Base-by-base conservation (phyloP, 2,888 invertebrate genomes). In the Stenchaetothrips biformis region DNA sequence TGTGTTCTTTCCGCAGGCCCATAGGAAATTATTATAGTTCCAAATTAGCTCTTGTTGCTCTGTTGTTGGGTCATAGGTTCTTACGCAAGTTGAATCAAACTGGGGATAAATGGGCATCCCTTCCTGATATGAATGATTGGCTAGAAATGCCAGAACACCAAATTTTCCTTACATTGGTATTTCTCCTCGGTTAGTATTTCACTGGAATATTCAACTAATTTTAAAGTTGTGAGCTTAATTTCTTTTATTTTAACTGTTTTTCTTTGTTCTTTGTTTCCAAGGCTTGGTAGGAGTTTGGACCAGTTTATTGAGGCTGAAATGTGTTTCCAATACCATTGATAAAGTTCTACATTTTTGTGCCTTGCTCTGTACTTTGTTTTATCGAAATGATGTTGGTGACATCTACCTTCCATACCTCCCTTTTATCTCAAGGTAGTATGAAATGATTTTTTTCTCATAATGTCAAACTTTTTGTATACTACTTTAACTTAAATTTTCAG, bases 51-150 rank as follows among this genome's bases (percentile, higher is more conserved):
- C 37, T 37, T 37, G 37, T 37, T 37, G 37, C 21, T 74, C 78
- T 88, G 48, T 84, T 88, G 79, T 80, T 87, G 78, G 86, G 90
- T 79, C 91, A 90, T 84, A 86, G 92, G 84, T 84, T 94, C 82
- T 86, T 93, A 48, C 88, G 94, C 83, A 91, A 90, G 81, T 90
- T 95, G 86, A 97, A 97, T 87, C 94, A 94, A 84, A 95, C 95
- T 0, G 96, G 96, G 0, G 94, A 96, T 86, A 92, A 96, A 84
- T 96, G 95, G 93, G 88, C 93, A 74, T 90, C 92, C 85, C 86
- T 93, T 18, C 92, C 93, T 0, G 95, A 96, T 86, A 89, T 95
- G 21, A 91, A 92, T 0, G 92, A 93, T 84, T 93, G 92, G 91
- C 86, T 95, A 88, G 89, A 77, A 86, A 89, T 78, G 87, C 80